These are phyloP conservation scores for Falco cherrug DNA, from an alignment of 2,797 vertebrate species.

Conservation along the genomic window DNA sequence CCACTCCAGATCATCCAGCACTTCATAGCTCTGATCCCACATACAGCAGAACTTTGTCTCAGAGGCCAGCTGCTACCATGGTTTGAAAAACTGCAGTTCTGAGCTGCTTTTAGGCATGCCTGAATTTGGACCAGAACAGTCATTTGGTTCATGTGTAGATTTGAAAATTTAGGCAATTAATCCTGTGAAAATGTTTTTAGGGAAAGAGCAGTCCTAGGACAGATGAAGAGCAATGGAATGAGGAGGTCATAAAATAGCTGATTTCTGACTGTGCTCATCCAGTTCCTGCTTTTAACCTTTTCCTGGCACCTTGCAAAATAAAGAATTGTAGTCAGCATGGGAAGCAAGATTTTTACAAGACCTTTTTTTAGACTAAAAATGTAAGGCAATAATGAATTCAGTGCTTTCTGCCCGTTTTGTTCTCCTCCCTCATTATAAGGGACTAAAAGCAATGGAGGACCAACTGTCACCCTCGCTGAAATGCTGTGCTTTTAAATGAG, in stretches of 20 bases:
- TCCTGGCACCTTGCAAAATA: not conserved
- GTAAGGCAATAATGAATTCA: not conserved
- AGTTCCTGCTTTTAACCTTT: not conserved
- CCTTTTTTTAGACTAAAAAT: not conserved
- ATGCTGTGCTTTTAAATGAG: not conserved
- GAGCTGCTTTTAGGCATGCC: not conserved
- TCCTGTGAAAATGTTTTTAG: not conserved
- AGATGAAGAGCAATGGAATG: not conserved
- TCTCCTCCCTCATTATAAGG: not conserved
- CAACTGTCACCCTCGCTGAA: not conserved
- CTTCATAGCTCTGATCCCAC: not conserved
- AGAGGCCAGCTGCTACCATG: not conserved
- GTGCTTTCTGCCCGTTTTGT: accelerated
- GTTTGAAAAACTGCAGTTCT: not conserved
- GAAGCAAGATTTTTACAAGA: not conserved
- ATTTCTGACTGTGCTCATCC: not conserved
- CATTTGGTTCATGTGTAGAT: not conserved
- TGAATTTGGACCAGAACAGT: not conserved
- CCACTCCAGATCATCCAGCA: not conserved
- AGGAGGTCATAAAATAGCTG: not conserved
- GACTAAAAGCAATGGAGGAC: not conserved
- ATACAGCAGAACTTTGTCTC: not conserved
- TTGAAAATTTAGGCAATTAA: not conserved
- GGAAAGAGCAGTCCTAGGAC: not conserved
- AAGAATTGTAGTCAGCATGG: not conserved